Conservation (phyloP, 2,888 invertebrate genomes). For the Cremastinae sp. region DNA sequence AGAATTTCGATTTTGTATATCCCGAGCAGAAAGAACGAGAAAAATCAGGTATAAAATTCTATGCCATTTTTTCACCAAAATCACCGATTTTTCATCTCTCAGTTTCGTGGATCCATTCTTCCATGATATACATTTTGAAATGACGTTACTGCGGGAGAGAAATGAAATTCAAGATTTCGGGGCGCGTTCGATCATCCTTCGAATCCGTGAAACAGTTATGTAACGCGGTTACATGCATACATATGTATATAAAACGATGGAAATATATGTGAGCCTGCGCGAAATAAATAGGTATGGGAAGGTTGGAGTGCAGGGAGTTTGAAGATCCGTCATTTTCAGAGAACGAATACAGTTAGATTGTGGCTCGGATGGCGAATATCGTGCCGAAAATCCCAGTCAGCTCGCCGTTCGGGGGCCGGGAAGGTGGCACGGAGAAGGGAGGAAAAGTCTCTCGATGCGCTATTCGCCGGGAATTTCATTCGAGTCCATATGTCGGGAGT, state of each 20-base stretch:
- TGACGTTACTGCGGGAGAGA: background rate
- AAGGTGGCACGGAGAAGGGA: constrained; percentile 24
- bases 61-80: too few species aligned
- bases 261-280: background rate
- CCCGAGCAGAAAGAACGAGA: too few species aligned
- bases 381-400: constrained; percentile 31
- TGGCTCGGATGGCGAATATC: constrained; percentile 1
- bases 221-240: too few species aligned
- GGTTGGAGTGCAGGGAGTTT: constrained; percentile 14
- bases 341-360: constrained; percentile 11
- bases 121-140: background rate
- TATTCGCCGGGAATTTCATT: constrained; percentile 55
- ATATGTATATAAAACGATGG: background rate
- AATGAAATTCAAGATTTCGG: too few species aligned
- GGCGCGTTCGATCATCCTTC: too few species aligned
- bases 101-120: too few species aligned
- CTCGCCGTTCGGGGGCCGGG: constrained; percentile 4
- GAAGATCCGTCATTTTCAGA: constrained; percentile 53
- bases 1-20: too few species aligned
- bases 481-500: constrained; percentile 31
- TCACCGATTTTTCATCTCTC: too few species aligned
- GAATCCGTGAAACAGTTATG: too few species aligned
- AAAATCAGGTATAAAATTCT: too few species aligned
- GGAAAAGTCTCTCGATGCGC: constrained; percentile 41
- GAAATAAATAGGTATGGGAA: background rate